Conservation (phyloP, 2,888 invertebrate species). For the Agonopterix alstromeriana region DNA sequence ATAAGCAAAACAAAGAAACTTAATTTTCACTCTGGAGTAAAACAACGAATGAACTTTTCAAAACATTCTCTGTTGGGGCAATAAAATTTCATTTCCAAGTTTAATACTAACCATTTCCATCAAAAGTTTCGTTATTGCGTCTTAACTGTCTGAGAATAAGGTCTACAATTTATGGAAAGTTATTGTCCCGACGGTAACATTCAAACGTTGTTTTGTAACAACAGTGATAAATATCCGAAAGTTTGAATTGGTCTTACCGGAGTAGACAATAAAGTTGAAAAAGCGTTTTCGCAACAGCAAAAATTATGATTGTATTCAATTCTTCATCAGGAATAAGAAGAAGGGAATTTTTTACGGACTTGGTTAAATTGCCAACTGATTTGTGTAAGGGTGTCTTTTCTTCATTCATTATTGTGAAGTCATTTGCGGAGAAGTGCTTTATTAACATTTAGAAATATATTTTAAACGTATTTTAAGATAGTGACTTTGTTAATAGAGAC, state of each 20-base stretch:
- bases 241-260: too few relatives aligned
- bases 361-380: conserved; percentile 3
- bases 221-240: not conserved
- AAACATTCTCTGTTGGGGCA: conserved; percentile 3
- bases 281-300: not conserved
- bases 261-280: not conserved
- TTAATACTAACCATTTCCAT: not conserved
- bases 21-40: conserved; percentile 3
- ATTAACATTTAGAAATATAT: too few relatives aligned
- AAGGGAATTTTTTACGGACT: not conserved
- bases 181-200: too few relatives aligned
- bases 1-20: not conserved
- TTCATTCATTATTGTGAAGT: too few relatives aligned
- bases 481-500: too few relatives aligned
- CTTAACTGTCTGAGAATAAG: not conserved
- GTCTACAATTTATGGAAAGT: too few relatives aligned
- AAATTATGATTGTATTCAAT: not conserved
- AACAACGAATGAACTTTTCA: conserved; percentile 1
- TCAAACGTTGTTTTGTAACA: not conserved
- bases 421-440: too few relatives aligned
- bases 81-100: conserved; percentile 2
- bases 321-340: conserved; percentile 2
- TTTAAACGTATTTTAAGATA: too few relatives aligned
- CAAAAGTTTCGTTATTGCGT: not conserved
- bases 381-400: not conserved